A percentile compares a stretch with the other conserved stretches of the same genome.
Conservation (phyloP, 2,113 vertebrate species). For the Mellivora capensis region DNA sequence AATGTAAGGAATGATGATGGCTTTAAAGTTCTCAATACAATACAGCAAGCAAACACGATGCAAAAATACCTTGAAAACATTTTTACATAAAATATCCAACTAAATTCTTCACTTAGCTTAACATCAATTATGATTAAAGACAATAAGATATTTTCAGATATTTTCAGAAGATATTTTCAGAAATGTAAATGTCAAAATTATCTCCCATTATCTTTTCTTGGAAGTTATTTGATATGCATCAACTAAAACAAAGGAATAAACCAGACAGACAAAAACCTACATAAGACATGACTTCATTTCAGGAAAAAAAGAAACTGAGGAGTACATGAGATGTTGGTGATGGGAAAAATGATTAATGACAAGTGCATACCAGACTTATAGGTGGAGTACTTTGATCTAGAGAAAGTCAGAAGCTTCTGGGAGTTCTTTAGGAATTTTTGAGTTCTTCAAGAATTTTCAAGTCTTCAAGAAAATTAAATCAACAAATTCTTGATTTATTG, state of each 20-base stretch:
- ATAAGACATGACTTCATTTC: not conserved
- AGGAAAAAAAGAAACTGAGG: not conserved
- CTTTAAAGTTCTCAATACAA: not conserved
- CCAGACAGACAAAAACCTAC: not conserved
- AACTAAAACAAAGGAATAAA: not conserved
- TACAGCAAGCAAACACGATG: not conserved
- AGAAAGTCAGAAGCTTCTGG: not conserved
- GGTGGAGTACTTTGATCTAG: not conserved
- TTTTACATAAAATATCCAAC: not conserved
- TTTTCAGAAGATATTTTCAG: not conserved
- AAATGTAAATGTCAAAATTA: not conserved
- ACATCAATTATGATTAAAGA: not conserved
- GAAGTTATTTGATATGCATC: not conserved
- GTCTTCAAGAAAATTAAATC: not conserved
- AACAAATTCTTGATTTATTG: not conserved
- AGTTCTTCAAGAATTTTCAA: not conserved
- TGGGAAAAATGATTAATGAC: not conserved
- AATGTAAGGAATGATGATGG: not conserved
- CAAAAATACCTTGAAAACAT: not conserved
- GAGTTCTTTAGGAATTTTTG: not conserved
- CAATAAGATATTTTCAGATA: not conserved
- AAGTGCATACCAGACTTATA: not conserved
- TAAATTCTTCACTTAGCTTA: not conserved
- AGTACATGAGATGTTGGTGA: not conserved
- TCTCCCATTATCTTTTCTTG: not conserved